These are phyloP conservation scores for Cynodonichthys magdalenae DNA, from an alignment of 2,797 vertebrate genomes.

Conservation along the genomic window DNA sequence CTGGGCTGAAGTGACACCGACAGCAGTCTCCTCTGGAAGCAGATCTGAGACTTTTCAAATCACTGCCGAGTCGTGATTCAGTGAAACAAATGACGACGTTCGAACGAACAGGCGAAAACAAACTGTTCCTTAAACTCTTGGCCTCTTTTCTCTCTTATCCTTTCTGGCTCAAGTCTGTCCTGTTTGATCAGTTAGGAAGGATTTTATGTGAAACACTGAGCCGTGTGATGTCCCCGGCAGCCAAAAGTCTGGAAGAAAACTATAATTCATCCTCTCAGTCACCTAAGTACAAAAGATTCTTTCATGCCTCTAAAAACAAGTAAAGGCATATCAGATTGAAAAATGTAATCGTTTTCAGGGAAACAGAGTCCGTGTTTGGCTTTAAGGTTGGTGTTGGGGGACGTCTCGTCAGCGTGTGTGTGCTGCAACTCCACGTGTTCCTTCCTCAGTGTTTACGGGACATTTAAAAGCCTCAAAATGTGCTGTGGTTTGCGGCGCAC, in stretches of 20 bases:
- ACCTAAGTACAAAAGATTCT: slow-evolving; percentile 57
- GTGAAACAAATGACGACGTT: slow-evolving; percentile 13
- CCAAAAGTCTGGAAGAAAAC: slow-evolving; percentile 41
- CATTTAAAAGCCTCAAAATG: slow-evolving; percentile 73
- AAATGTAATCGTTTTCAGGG: slow-evolving; percentile 63
- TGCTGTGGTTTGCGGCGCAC: slow-evolving; percentile 71
- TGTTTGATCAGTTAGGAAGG: slow-evolving; percentile 47
- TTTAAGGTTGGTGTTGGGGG: slow-evolving; percentile 2
- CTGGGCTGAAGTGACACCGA: slow-evolving; percentile 12
- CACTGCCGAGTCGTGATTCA: slow-evolving; percentile 5
- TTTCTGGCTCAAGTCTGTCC: slow-evolving; percentile 11
- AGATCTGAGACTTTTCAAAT: slow-evolving; percentile 14
- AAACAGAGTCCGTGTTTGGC: slow-evolving; percentile 38
- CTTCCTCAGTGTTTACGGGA: slow-evolving; percentile 67
- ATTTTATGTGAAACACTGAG: slow-evolving; percentile 45
- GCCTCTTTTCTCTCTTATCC: slow-evolving; percentile 23
- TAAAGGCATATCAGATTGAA: slow-evolving; percentile 59
- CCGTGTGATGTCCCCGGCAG: slow-evolving; percentile 52
- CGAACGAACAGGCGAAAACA: slow-evolving; percentile 12
- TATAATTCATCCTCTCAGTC: slow-evolving; percentile 60
- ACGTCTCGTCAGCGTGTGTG: slow-evolving; percentile 44
- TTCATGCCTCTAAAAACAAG: slow-evolving; percentile 56
- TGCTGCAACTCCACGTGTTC: slow-evolving; percentile 54
- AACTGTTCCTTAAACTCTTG: slow-evolving; percentile 13
- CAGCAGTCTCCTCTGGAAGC: not conserved